Percentiles rank a stretch among this genome's conserved stretches.
phyloP scores from a whole-genome alignment of 64 coral and sea anemone genomes.

The Porites australiensis region DNA sequence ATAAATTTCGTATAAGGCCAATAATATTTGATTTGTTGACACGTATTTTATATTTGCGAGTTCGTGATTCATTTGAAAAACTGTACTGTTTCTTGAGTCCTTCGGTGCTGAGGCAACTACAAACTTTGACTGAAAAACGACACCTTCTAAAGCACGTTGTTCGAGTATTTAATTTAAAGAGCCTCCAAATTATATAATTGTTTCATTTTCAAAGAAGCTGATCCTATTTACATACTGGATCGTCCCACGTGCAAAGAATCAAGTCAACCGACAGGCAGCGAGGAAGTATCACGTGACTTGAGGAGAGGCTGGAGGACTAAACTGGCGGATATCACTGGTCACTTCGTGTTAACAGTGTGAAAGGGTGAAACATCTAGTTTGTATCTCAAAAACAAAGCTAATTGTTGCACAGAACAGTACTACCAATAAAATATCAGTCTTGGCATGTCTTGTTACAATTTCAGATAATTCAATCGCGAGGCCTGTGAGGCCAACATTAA shows the following conservation, averaged over 20 bases:
- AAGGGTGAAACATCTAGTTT: not conserved
- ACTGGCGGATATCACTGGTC: not conserved
- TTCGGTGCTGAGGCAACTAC: conserved; percentile 51
- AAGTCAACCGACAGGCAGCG: not conserved
- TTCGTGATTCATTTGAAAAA: not conserved
- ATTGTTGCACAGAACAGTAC: not conserved
- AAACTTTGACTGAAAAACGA: conserved; percentile 31
- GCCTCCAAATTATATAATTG: conserved; percentile 32
- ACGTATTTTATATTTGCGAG: not conserved
- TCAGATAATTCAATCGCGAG: no score
- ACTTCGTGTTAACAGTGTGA: not conserved
- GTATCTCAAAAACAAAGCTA: not conserved
- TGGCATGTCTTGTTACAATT: no score
- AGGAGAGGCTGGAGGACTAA: not conserved
- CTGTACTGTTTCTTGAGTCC: not conserved
- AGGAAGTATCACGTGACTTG: not conserved
- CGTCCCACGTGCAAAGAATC: conserved; percentile 15
- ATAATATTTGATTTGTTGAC: not conserved
- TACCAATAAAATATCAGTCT: no score
- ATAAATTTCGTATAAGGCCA: not conserved
- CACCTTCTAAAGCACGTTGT: conserved; percentile 53
- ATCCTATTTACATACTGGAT: conserved; percentile 6
- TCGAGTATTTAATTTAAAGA: conserved; percentile 28
- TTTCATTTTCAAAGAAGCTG: not conserved
- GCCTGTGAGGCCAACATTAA: no score